A percentile compares a stretch with the other conserved stretches of the same genome.
These are phyloP conservation scores for Rhinophrynus dorsalis DNA, from an alignment of 2,797 vertebrate genomes.

Conservation along the genomic window DNA sequence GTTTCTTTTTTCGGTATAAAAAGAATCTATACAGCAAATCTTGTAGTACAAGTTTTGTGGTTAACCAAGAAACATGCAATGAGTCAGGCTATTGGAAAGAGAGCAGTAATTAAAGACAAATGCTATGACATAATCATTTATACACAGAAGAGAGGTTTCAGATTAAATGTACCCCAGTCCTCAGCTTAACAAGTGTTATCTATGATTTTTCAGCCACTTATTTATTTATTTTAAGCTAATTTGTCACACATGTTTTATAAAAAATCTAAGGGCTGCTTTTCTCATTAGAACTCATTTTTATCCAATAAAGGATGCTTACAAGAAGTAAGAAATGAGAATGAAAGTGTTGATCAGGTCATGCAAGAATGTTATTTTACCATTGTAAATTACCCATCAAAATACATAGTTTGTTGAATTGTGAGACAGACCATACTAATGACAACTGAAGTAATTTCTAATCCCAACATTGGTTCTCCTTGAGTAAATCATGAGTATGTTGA, in stretches of 20 bases:
- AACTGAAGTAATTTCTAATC: too few relatives aligned
- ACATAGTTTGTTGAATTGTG: neutral
- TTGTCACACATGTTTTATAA: slow-evolving; percentile 70
- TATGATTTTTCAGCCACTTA: slow-evolving; percentile 66
- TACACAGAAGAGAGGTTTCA: slow-evolving; percentile 69
- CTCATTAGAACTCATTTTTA: neutral
- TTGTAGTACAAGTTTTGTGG: slow-evolving; percentile 79
- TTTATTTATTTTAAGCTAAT: slow-evolving; percentile 74
- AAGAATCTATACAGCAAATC: slow-evolving; percentile 71
- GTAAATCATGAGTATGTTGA: too few relatives aligned
- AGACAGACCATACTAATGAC: too few relatives aligned
- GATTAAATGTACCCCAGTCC: slow-evolving; percentile 75
- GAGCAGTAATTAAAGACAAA: slow-evolving; percentile 80
- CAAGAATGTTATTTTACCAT: neutral
- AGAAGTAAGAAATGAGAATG: neutral
- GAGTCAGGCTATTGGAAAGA: slow-evolving; percentile 76
- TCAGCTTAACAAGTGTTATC: slow-evolving; percentile 78
- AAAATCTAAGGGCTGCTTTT: slow-evolving; percentile 57
- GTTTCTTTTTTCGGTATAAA: slow-evolving; percentile 27
- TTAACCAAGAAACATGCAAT: slow-evolving; percentile 74
- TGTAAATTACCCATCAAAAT: neutral
- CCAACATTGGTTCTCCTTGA: too few relatives aligned
- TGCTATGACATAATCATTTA: slow-evolving; percentile 81
- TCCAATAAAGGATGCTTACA: neutral
- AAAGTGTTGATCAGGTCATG: neutral